phyloP scores from a whole-genome alignment of 2,797 vertebrate genomes.

The Acanthiza pusilla region DNA sequence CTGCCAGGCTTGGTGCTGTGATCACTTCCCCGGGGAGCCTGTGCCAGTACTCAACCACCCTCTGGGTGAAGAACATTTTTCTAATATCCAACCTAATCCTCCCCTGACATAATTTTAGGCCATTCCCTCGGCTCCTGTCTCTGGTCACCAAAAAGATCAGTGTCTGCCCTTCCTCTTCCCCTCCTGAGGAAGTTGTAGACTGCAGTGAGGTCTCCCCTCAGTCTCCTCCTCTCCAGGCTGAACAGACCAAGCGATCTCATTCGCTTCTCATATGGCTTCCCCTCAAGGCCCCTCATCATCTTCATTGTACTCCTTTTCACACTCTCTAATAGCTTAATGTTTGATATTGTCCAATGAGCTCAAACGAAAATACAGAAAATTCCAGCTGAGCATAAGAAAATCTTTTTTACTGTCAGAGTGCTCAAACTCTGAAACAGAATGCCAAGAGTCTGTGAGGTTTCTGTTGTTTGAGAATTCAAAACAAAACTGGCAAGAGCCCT shows the following conservation, averaged over 20 bases:
- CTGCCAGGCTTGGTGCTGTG: too few species aligned
- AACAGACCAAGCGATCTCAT: too few species aligned
- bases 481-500: too few species aligned
- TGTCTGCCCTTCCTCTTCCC: neutral
- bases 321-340: neutral
- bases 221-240: neutral
- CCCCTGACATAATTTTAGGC: too few species aligned
- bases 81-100: neutral
- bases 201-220: neutral
- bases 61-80: neutral
- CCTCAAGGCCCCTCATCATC: neutral
- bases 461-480: neutral
- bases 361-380: neutral
- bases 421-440: neutral
- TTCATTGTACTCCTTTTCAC: neutral
- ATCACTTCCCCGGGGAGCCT: neutral
- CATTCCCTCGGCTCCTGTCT: rapidly evolving
- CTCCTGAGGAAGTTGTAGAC: too few species aligned
- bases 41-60: neutral
- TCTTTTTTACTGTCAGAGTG: neutral
- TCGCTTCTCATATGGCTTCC: rapidly evolving
- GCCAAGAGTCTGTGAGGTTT: neutral
- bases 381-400: neutral
- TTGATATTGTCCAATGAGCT: neutral
- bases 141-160: neutral